These are phyloP conservation scores for Lathronympha strigana DNA, from an alignment of 2,888 invertebrate species.

Conservation along the genomic window DNA sequence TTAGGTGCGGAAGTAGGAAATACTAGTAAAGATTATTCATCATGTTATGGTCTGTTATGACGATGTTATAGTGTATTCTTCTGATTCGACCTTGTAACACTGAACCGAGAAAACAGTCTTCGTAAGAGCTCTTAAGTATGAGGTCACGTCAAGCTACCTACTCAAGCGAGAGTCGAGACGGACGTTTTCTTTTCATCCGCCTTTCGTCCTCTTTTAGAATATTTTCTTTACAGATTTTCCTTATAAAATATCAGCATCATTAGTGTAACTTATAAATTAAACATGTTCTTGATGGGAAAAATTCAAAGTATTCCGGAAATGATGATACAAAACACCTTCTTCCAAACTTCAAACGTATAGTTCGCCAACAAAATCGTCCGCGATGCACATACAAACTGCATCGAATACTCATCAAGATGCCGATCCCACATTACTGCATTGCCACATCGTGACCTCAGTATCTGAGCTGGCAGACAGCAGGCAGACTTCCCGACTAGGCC, in stretches of 20 bases:
- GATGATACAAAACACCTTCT: not conserved
- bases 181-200: slow-evolving; percentile 6
- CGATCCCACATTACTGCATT: slow-evolving; percentile 33
- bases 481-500: slow-evolving; percentile 54
- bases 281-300: not conserved
- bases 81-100: slow-evolving; percentile 36
- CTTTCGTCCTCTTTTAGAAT: not conserved
- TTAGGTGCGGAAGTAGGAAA: slow-evolving; percentile 18
- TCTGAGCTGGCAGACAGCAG: slow-evolving; percentile 40
- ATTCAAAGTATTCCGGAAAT: not conserved
- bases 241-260: too few relatives aligned
- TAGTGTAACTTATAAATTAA: too few relatives aligned
- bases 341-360: not conserved
- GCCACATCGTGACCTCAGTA: slow-evolving; percentile 40
- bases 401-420: slow-evolving; percentile 14
- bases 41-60: not conserved
- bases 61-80: slow-evolving; percentile 14
- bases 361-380: not conserved
- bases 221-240: too few relatives aligned
- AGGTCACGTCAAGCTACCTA: too few relatives aligned
- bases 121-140: slow-evolving; percentile 28
- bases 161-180: slow-evolving; percentile 4
- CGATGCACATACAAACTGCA: not conserved
- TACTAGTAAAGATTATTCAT: slow-evolving; percentile 7
- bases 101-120: slow-evolving; percentile 25